Base-by-base conservation (phyloP, 2,113 vertebrate species). In the Melanerpes formicivorus region DNA sequence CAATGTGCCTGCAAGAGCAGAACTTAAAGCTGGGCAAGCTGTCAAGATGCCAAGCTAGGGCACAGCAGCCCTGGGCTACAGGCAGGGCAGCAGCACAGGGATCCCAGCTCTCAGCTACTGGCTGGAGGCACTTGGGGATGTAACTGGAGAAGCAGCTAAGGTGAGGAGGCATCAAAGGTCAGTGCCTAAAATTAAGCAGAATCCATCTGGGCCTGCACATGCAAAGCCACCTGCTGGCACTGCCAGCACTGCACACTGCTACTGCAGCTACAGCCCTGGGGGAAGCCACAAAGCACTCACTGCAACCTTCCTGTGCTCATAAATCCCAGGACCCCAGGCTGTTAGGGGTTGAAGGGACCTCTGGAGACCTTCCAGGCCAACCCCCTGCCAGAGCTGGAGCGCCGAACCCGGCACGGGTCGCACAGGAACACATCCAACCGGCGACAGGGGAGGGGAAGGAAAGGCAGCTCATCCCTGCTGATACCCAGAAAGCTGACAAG, bases 401-500 rank as follows among this genome's bases (percentile, higher is more conserved):
- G 25, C 11, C 25, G 50, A 25, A 52, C 12, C 50, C 50, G 25
- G 50, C 22, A 23, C 22, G 25, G 22, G 50, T 12, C 22, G 22
- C 50, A 52, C 50, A 52, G 50, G 50, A 52, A 52, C 22, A 52
- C 50, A 52, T 52, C 50, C 50, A 25, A 52, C 22, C 12, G 12
- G 50, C 7, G 6, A 42, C n/a, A 22, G 40, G 34, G 2, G 3
- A 3, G 40, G 27, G 18, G n/a, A n/a, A 26, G 34, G 42, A 80
- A 67, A 77, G 65, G 7, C 42, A 95, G 90, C 87, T 66, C 95
- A 92, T 84, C 70, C 87, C 86, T 63, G 84, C 32, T 96, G 97
- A 97, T 96, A 82, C 83, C 83, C 48, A 89, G 84, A 65, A 92
- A 96, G 93, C 65, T 97, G 97, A 97, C 97, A 96, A 95, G 86